Evolutionary conservation across 2,888 invertebrate species (phyloP).

Genomic region (Pterobdella sp.): DNA sequence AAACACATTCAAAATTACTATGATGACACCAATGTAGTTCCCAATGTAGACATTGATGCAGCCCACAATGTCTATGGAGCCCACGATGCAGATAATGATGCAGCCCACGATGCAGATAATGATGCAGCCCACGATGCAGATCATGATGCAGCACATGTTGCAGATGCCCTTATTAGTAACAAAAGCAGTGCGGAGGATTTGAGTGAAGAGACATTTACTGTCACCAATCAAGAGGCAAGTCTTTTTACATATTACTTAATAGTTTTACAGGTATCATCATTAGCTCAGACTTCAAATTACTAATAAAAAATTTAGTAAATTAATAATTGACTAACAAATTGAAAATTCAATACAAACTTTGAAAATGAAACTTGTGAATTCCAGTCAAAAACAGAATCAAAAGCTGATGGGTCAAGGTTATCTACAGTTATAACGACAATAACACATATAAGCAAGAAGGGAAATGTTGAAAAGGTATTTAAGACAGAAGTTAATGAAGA

Average conservation of each 20-base stretch:
- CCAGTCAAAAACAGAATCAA: slow-evolving; percentile 14
- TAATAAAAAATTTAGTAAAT: too few relatives aligned
- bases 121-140: not conserved
- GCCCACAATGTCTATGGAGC: not conserved
- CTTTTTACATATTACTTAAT: not conserved
- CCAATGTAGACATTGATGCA: not conserved
- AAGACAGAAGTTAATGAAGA: slow-evolving; percentile 11
- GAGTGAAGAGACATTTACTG: not conserved
- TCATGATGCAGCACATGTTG: not conserved
- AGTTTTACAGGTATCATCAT: not conserved
- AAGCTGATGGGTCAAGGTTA: slow-evolving; percentile 9
- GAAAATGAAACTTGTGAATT: not conserved
- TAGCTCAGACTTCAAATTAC: too few relatives aligned
- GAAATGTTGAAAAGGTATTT: slow-evolving; percentile 2
- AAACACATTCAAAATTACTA: not conserved
- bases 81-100: not conserved
- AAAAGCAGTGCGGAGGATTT: not conserved
- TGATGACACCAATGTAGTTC: not conserved
- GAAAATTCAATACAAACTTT: too few relatives aligned
- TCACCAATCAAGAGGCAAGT: not conserved
- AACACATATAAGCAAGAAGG: not conserved
- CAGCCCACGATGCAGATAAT: not conserved
- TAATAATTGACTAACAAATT: too few relatives aligned
- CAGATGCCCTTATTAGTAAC: not conserved
- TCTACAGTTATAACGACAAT: not conserved